Base-by-base conservation (phyloP, 2,797 vertebrate genomes). In the Oceanodroma leucorhoa region DNA sequence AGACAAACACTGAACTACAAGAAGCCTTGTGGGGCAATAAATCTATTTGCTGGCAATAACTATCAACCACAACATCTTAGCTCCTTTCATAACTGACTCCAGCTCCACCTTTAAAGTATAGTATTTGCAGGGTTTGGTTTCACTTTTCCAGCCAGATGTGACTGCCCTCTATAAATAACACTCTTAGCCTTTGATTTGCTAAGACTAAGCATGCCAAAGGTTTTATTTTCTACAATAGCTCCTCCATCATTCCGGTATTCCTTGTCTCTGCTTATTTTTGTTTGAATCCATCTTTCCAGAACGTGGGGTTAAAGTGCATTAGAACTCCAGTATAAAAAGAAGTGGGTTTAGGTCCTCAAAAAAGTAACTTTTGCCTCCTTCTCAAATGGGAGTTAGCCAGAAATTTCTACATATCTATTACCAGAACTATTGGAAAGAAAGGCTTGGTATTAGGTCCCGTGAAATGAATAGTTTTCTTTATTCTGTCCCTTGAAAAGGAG, bases 251-350 rank as follows among this genome's bases (percentile, higher is more conserved):
- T 86, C 73, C 4, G 4, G 60, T 50, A 55, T 64, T 90, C 83
- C 86, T 77, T 97, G 93, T 85, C 83, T 66, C 55, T 76, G 32
- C 75, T 80, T 71, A 67, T 96, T 94, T 94, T 17, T 50, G 78
- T 90, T 96, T 80, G 81, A 89, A 93, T 95, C 92, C 1, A 43
- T 95, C 92, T 96, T 89, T 83, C 32, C 24, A 53, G 83, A 80
- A 84, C 0, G 0, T 58, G 75, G 46, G 55, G 77, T 91, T 91
- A 93, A 88, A 94, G 58, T 69, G 36, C 58, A 57, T 46, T 66
- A 79, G 55, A 84, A 89, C 45, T 89, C 27, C 27, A 79, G 30
- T 34, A 43, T 7, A 14, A 54, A 64, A 60, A 32, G 38, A 66
- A 69, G 22, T 1, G 3, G 16, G 9, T 77, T 90, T 76, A 84